Evolutionary conservation across 2,888 invertebrate genomes (phyloP).

Genomic region (Rhagonycha fulva): DNA sequence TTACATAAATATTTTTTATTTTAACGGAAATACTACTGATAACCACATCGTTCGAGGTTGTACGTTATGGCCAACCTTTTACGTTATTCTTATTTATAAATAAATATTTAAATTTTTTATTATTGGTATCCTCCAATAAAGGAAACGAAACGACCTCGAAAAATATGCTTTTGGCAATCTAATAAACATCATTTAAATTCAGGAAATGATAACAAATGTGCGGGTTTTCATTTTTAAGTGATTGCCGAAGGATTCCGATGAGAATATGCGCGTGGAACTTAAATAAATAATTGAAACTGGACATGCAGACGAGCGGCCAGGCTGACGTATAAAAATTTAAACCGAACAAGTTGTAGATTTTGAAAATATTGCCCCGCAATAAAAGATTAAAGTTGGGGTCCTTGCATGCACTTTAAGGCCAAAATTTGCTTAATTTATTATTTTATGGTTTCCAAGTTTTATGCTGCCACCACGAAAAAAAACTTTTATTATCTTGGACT

Average conservation of each 20-base stretch:
- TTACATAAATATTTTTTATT: neutral
- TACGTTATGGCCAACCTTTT: conserved; percentile 14
- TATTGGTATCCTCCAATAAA: conserved; percentile 21
- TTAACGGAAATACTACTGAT: conserved; percentile 15
- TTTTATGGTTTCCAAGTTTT: neutral
- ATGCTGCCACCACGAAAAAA: neutral
- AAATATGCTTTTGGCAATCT: neutral
- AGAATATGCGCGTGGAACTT: neutral
- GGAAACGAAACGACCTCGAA: conserved; percentile 27
- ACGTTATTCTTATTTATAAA: conserved; percentile 21
- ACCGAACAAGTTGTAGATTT: neutral
- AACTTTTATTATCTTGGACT: neutral
- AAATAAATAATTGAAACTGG: neutral
- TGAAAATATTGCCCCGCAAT: neutral
- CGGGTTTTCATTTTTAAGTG: neutral
- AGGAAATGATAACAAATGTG: neutral
- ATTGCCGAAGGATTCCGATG: neutral
- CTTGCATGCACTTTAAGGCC: neutral
- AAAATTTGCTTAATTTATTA: neutral
- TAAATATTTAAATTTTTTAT: conserved; percentile 15
- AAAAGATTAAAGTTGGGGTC: neutral
- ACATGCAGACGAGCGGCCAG: too few relatives aligned
- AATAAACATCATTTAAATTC: neutral
- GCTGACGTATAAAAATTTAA: too few relatives aligned
- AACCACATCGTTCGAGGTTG: conserved; percentile 26